Evolutionary conservation across 2,888 invertebrate genomes (phyloP).

Genomic region (Yponomeuta plumbellus): DNA sequence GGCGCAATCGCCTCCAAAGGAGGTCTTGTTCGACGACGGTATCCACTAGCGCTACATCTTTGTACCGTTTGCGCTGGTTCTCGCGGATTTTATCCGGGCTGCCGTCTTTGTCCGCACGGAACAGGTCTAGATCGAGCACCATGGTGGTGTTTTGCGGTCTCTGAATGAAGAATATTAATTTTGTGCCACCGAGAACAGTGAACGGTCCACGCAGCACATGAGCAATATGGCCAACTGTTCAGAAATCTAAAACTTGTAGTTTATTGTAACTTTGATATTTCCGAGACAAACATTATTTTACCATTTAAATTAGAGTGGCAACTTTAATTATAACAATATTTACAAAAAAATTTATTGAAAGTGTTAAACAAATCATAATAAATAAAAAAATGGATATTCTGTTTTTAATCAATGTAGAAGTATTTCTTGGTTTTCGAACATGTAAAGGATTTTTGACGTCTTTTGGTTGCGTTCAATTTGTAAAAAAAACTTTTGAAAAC

Average conservation of each 20-base stretch:
- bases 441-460: too few relatives aligned
- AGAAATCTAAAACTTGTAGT: not conserved
- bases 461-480: too few relatives aligned
- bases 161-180: slow-evolving; percentile 7
- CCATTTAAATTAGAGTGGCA: too few relatives aligned
- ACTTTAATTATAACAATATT: too few relatives aligned
- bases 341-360: too few relatives aligned
- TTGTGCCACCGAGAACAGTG: slow-evolving; percentile 5
- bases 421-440: too few relatives aligned
- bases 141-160: slow-evolving; percentile 67
- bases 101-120: slow-evolving; percentile 97
- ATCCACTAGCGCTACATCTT: slow-evolving; percentile 94
- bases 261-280: not conserved
- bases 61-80: slow-evolving; percentile 94
- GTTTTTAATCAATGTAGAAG: too few relatives aligned
- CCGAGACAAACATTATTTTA: too few relatives aligned
- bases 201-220: slow-evolving; percentile 14
- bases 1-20: slow-evolving; percentile 93
- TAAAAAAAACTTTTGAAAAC: too few relatives aligned
- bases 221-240: slow-evolving; percentile 7
- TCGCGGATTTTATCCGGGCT: slow-evolving; percentile 93
- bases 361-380: too few relatives aligned
- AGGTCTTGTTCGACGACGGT: slow-evolving; percentile 92
- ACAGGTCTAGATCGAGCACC: slow-evolving; percentile 98
- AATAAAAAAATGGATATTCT: too few relatives aligned